Base-by-base conservation (phyloP, 2,888 invertebrate genomes). In the Acronicta aceris region DNA sequence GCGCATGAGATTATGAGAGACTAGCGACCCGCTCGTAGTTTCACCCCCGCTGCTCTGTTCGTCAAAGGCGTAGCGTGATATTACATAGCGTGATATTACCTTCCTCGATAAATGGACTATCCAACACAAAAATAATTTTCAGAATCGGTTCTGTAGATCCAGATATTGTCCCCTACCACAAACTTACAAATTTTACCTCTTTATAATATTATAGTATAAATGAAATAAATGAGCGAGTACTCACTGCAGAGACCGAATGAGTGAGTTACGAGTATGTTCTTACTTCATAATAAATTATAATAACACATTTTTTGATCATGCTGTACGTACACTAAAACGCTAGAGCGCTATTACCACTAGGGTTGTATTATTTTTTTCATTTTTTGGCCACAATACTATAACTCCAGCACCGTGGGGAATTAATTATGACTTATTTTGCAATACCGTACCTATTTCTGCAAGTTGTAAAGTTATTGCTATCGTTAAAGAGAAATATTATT, bases 391-490 rank as follows among this genome's bases (percentile, higher is more conserved):
- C 71, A 63, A 73, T 77, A 68, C 64, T 73, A 64, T 65, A 48
- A 54, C 71, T 58, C 48, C 27, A 51, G 73, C 73, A 58, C 73
- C 62, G 73, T 65, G 61, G 76, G 75, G 73, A 77, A 77, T 76
- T 76, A 75, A 77, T 76, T 75, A 77, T 75, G 71, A 77, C 78
- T 76, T 76, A 77, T 76, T 77, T 70, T 77, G 75, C 70, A 72
- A 72, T 65, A 62, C 41, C 49, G 61, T 66, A 54, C 50, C 65
- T 69, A 54, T 77, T 75, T 71, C 59, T 63, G 60, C 67, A 59
- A 65, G 49, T 57, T 45, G 46, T 16, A 25, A 49, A 75, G 42
- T 65, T 76, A 77, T 74, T 65, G 52, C 62, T 55, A 58, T 67
- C 54, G 63, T 74, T 77, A 66, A 46, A 17, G 42, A 59, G 55